Evolutionary conservation across 2,797 vertebrate species (phyloP).

Genomic region (Schizothorax lantsangensis): DNA sequence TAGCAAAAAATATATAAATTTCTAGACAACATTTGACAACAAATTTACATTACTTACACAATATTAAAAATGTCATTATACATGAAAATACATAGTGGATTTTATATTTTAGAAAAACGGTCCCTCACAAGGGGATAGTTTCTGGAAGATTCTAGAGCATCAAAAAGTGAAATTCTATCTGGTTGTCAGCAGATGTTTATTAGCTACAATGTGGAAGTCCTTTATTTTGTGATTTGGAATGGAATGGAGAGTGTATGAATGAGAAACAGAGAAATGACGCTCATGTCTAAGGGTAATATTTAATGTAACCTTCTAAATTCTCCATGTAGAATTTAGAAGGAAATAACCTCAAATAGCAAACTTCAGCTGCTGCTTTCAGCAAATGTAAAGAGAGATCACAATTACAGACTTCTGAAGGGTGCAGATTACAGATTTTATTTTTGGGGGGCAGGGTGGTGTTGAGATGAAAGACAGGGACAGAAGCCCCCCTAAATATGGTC

Average conservation of each 20-base stretch:
- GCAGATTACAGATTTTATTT: neutral
- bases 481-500: neutral
- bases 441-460: neutral
- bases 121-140: neutral
- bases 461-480: neutral
- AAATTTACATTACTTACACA: neutral
- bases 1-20: neutral
- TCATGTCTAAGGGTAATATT: neutral
- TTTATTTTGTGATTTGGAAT: slow-evolving; percentile 3
- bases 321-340: neutral
- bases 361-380: slow-evolving; percentile 3
- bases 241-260: neutral
- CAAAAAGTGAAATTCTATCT: neutral
- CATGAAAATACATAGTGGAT: neutral
- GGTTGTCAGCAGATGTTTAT: neutral
- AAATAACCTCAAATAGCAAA: neutral
- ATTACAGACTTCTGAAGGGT: slow-evolving; percentile 4
- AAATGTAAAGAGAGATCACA: slow-evolving; percentile 1
- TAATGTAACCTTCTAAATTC: neutral
- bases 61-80: neutral
- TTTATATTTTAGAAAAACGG: neutral
- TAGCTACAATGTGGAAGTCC: neutral
- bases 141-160: neutral
- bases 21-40: neutral
- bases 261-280: neutral